A percentile compares a stretch with the other conserved stretches of the same genome.
Evolutionary conservation across 2,113 vertebrate genomes (phyloP).

Genomic region (Aptenodytes patagonicus): DNA sequence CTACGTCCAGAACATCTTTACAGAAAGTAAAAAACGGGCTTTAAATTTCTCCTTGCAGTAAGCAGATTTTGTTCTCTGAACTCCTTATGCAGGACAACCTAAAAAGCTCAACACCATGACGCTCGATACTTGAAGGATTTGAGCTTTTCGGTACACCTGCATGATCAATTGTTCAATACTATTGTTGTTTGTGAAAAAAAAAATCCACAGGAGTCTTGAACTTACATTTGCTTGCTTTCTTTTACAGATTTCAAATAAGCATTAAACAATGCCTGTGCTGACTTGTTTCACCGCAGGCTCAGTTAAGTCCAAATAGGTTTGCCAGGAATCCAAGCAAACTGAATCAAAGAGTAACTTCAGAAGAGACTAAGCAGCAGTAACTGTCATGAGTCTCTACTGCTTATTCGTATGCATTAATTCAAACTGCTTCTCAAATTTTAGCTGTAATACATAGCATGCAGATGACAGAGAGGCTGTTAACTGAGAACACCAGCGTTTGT

Average conservation of each 20-base stretch:
- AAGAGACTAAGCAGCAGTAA: slow-evolving; percentile 30
- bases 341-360: slow-evolving; percentile 53
- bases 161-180: background rate
- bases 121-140: background rate
- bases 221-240: background rate
- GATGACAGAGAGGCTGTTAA: slow-evolving; percentile 12
- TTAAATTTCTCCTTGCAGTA: background rate
- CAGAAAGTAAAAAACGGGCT: background rate
- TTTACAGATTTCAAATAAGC: slow-evolving; percentile 15
- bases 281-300: slow-evolving; percentile 36
- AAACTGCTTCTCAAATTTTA: slow-evolving; percentile 14
- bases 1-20: background rate
- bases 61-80: background rate
- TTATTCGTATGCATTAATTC: slow-evolving; percentile 29
- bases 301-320: slow-evolving; percentile 37
- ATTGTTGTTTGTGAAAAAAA: background rate
- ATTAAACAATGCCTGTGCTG: slow-evolving; percentile 7
- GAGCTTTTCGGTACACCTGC: background rate
- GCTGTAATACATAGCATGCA: background rate
- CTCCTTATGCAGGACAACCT: background rate
- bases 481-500: background rate
- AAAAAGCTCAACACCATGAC: background rate
- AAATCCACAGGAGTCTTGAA: background rate
- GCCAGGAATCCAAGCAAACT: slow-evolving; percentile 36
- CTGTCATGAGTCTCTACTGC: slow-evolving; percentile 13